Evolutionary conservation across 2,797 vertebrate species (phyloP), one percentile per base, ranked within the genome.

Genomic region (Fratercula arctica): DNA sequence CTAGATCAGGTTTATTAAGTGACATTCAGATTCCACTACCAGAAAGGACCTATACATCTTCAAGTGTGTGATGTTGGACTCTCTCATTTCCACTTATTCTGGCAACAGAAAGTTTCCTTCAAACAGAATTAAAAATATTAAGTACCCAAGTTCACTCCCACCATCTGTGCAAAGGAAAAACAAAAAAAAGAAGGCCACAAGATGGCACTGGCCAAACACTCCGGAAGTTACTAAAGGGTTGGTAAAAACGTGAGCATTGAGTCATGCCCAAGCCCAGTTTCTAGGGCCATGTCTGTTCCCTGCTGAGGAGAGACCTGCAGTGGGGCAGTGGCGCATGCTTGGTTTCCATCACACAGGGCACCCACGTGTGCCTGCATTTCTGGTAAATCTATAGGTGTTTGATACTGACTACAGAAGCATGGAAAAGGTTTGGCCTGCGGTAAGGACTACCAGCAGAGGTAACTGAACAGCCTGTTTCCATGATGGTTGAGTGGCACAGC

Each of bases 201-300:
- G 96, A 87, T 97, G 96, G 94, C 94, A 92, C 81, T 89, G 95
- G 93, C 80, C 87, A 94, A 90, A 92, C 81, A 1, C 60, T 57
- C 11, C 17, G 75, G 33, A 63, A 67, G 63, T 33, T 10, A 25
- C 15, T 6, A 60, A 33, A 19, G 4, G 3, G 1, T 2, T 33
- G 37, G 13, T 20, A 7, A 67, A 11, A 11, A 23, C 0, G 12
- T 1, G n/a, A 67, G 39, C n/a, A 4, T 10, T 11, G 53, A 29
- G 3, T n/a, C 16, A 43, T 51, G 67, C 24, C 19, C 26, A 10
- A 75, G 16, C 8, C 6, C n/a, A 16, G 13, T 13, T 78, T 29
- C 61, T 24, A 37, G 57, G 61, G 70, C 63, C 73, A 3, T 53
- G 66, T 46, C 53, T 53, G 43, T 8, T 66, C 26, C 56, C 26